Evolutionary conservation across 2,797 vertebrate genomes (phyloP).

Genomic region (Rhinoraja longicauda): DNA sequence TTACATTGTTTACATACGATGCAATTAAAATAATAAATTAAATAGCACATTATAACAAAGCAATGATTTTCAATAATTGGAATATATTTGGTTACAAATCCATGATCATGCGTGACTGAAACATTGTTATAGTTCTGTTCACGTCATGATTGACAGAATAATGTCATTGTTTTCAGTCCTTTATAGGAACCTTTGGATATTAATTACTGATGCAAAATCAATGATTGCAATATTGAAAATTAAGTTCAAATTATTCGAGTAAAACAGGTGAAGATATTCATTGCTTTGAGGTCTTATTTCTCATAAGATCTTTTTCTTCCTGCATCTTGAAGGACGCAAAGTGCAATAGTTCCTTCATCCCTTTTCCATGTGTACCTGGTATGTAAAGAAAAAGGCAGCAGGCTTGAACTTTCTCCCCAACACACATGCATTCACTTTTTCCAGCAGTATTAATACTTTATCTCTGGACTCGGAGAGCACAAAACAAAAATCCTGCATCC

Average conservation of each 20-base stretch:
- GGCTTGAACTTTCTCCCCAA: neutral
- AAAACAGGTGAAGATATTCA: neutral
- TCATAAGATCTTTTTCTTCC: constrained; percentile 64
- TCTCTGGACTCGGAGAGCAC: neutral
- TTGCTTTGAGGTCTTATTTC: neutral
- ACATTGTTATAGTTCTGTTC: neutral
- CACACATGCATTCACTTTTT: neutral
- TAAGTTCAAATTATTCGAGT: neutral
- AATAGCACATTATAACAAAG: neutral
- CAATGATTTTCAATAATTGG: neutral
- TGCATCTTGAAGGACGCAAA: constrained; percentile 76
- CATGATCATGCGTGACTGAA: neutral
- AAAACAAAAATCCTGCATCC: neutral
- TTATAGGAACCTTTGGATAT: too few species aligned
- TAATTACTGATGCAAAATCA: neutral
- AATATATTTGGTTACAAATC: neutral
- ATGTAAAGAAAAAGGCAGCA: constrained; percentile 40
- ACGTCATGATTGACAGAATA: neutral
- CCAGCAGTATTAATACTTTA: neutral
- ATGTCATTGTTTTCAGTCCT: neutral
- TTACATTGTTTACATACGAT: neutral
- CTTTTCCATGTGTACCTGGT: constrained; percentile 79
- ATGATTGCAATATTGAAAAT: neutral
- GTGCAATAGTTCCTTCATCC: constrained; percentile 60
- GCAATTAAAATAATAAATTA: neutral